A percentile compares a stretch with the other conserved stretches of the same genome.
Evolutionary conservation across 2,888 invertebrate genomes (phyloP).

Genomic region (Eudemis profundana): DNA sequence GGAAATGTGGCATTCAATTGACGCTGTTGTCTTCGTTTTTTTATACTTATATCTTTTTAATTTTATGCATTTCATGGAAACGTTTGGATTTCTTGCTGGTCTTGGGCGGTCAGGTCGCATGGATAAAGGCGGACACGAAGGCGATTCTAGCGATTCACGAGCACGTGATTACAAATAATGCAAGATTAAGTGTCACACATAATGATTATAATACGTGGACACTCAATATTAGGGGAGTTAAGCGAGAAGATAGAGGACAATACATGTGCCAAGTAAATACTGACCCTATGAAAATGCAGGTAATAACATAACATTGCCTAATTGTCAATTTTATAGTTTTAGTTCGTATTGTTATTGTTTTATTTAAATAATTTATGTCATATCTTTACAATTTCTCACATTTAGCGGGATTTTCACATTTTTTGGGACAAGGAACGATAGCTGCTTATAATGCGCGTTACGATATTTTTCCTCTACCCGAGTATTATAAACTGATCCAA

Average conservation of each 20-base stretch:
- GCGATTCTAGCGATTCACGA: conserved; percentile 97
- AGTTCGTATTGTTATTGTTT: too few species aligned
- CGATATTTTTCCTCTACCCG: too few species aligned
- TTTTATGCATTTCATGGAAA: conserved; percentile 46
- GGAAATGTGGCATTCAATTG: conserved; percentile 58
- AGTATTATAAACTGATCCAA: too few species aligned
- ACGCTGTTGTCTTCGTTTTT: conserved; percentile 28
- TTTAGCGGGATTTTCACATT: too few species aligned
- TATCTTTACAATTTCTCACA: too few species aligned
- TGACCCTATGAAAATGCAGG: conserved; percentile 97
- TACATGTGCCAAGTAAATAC: conserved; percentile 99
- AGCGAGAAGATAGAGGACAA: conserved; percentile 94
- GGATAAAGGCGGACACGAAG: conserved; percentile 97
- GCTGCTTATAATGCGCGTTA: too few species aligned
- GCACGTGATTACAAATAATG: conserved; percentile 97
- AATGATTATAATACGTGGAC: conserved; percentile 98
- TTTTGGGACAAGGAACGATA: too few species aligned
- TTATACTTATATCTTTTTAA: conserved; percentile 33
- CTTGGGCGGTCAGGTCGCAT: conserved; percentile 90
- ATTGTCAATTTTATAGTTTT: too few species aligned
- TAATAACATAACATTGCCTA: conserved; percentile 76
- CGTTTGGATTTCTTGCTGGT: conserved; percentile 30
- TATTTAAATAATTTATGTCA: too few species aligned
- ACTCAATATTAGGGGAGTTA: conserved; percentile 93
- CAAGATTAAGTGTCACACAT: conserved; percentile 94